Evolutionary conservation across 2,113 vertebrate species (phyloP), one percentile per base, ranked within the genome.

Genomic region (Erythrocebus patas): DNA sequence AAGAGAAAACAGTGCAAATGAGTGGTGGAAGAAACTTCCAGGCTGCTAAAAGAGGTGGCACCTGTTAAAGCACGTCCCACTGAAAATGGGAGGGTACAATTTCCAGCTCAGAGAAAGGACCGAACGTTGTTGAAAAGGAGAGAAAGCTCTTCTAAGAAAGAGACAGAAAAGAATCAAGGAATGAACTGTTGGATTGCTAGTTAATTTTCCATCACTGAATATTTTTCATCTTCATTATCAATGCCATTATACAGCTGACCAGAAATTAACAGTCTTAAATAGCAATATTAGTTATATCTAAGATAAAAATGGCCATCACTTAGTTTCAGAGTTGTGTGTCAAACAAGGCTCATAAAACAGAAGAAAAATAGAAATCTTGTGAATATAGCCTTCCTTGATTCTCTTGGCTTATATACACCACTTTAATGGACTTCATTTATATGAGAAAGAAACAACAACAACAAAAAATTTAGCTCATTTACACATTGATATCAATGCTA

Each of bases 401-500:
- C 43, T 68, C 25, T 82, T 84, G 9, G 8, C 43, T 86, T 57
- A 40, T 4, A 88, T 2, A 84, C 0, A 23, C 16, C 20, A 32
- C 32, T 50, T 40, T 70, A 84, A 92, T 55, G 38, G 95, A 55
- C 50, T 95, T 89, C 61, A 83, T 48, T 96, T 95, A 72, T 70
- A 40, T 88, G 52, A 82, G 30, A 18, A 16, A 2, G 48, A 89
- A 92, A 89, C 4, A 68, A n/a, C 16, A 95, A 59, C 45, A 55
- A n/a, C 48, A 66, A 89, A 68, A 90, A 57, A 38, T 73, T 86
- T 59, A 97, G 83, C 30, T 89, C 61, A 64, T 96, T 87, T 72
- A 84, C n/a, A 93, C 45, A 52, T n/a, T 50, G 59, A 55, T 43
- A 86, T 76, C 87, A 85, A 68, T 89, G 72, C 20, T 94, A 35